A percentile compares a stretch with the other conserved stretches of the same genome.
These are phyloP conservation scores for Bombus sylvicola DNA, from an alignment of 1,140 invertebrate genomes.

Conservation along the genomic window DNA sequence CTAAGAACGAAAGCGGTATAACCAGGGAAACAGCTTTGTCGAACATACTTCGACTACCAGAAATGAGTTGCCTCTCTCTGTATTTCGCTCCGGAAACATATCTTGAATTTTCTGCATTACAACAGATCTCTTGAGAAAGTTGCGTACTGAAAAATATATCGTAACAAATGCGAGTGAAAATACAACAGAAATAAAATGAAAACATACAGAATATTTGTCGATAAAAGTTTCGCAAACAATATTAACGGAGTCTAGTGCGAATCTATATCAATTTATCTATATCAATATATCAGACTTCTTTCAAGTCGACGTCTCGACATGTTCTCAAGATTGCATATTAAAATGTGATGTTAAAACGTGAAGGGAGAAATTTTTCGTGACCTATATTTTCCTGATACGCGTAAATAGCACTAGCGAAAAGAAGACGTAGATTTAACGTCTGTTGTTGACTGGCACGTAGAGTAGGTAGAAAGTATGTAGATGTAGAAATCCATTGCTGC, in stretches of 20 bases:
- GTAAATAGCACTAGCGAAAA: not conserved
- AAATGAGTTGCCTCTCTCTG: constrained; percentile 4
- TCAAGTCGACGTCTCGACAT: not conserved
- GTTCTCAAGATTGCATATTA: not conserved
- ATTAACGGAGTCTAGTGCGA: not conserved
- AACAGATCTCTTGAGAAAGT: not conserved
- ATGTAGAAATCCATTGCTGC: not conserved
- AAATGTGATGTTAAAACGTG: not conserved
- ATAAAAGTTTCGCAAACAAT: not conserved
- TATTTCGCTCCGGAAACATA: not conserved
- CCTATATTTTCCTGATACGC: not conserved
- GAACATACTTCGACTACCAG: constrained; percentile 17
- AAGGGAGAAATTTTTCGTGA: too few relatives aligned
- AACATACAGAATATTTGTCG: not conserved
- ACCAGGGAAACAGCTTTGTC: not conserved
- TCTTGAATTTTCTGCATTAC: not conserved
- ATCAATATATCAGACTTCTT: not conserved
- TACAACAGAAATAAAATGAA: too few relatives aligned
- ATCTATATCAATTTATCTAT: too few relatives aligned
- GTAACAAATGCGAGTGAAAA: too few relatives aligned
- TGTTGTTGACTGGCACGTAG: not conserved
- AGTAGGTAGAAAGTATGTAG: not conserved
- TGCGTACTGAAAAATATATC: too few relatives aligned
- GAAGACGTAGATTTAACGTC: not conserved
- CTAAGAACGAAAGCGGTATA: not conserved